Conservation (phyloP, 2,113 vertebrate species). For the Cynocephalus volans region DNA sequence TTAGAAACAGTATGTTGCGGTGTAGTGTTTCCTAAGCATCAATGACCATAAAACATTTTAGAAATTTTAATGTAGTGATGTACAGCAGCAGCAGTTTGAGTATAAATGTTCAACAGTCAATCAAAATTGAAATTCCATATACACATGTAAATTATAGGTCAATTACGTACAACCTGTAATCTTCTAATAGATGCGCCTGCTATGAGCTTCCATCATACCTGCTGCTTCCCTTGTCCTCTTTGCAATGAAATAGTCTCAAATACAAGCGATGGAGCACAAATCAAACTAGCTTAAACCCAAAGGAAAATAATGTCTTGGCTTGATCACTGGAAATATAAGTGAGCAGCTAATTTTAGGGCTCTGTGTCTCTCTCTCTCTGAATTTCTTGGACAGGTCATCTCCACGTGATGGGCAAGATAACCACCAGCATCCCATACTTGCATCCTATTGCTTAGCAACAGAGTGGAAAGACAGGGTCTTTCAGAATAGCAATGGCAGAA, state of each 20-base stretch:
- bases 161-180: background rate
- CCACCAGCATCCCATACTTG: background rate
- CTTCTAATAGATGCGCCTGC: background rate
- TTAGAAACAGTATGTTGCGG: background rate
- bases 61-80: background rate
- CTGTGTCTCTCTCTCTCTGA: background rate
- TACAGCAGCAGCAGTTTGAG: background rate
- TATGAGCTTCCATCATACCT: background rate
- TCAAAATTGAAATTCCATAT: background rate
- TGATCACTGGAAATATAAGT: background rate
- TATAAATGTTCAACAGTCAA: background rate
- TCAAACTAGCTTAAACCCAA: slow-evolving; percentile 34
- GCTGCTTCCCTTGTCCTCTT: background rate
- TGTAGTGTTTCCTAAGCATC: background rate
- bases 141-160: background rate
- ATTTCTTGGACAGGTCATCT: background rate
- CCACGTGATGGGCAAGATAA: background rate
- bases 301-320: slow-evolving; percentile 17
- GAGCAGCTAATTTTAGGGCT: background rate
- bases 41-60: background rate
- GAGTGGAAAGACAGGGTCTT: background rate
- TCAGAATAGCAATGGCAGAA: background rate
- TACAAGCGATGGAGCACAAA: background rate
- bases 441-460: background rate
- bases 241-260: slow-evolving; percentile 27